phyloP scores from a whole-genome alignment of 2,797 vertebrate species.

The Cirrhinus molitorella region DNA sequence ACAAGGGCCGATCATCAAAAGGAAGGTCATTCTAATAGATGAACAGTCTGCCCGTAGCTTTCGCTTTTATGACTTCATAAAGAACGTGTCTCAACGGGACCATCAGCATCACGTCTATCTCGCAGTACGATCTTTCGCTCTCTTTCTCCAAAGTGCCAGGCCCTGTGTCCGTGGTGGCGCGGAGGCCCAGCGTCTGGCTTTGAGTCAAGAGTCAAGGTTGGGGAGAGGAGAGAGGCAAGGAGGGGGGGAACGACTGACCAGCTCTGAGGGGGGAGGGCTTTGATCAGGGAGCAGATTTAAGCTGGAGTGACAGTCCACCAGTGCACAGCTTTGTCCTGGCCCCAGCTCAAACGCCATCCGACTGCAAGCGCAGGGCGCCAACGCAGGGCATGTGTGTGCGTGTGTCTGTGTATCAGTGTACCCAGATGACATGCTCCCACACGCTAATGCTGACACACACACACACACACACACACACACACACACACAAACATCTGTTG shows the following conservation, averaged over 20 bases:
- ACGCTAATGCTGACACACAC: slow-evolving; percentile 29
- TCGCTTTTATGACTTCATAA: slow-evolving; percentile 79
- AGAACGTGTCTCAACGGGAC: slow-evolving; percentile 74
- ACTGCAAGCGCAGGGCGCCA: slow-evolving; percentile 52
- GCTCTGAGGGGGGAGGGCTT: slow-evolving; percentile 50
- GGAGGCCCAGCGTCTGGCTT: slow-evolving; percentile 27
- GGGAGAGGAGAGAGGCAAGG: slow-evolving; percentile 13
- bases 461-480: no score
- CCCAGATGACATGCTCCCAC: slow-evolving; percentile 49
- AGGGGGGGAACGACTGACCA: not conserved
- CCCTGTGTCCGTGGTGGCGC: slow-evolving; percentile 18
- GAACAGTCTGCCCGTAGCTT: slow-evolving; percentile 69
- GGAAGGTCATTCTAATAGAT: slow-evolving; percentile 76
- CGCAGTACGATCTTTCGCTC: slow-evolving; percentile 35
- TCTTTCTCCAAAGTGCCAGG: slow-evolving; percentile 53
- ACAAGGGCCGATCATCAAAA: slow-evolving; percentile 73
- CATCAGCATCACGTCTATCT: slow-evolving; percentile 57
- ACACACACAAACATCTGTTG: slow-evolving; percentile 46
- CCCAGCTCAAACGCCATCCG: slow-evolving; percentile 57
- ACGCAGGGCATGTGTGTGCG: slow-evolving; percentile 35
- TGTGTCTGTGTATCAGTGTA: slow-evolving; percentile 35
- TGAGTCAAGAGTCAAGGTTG: slow-evolving; percentile 63
- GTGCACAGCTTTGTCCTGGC: slow-evolving; percentile 63
- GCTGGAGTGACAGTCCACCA: slow-evolving; percentile 66
- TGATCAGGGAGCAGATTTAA: slow-evolving; percentile 66